Evolutionary conservation across 2,888 invertebrate genomes (phyloP).

Genomic region (Dolomedes plantarius): DNA sequence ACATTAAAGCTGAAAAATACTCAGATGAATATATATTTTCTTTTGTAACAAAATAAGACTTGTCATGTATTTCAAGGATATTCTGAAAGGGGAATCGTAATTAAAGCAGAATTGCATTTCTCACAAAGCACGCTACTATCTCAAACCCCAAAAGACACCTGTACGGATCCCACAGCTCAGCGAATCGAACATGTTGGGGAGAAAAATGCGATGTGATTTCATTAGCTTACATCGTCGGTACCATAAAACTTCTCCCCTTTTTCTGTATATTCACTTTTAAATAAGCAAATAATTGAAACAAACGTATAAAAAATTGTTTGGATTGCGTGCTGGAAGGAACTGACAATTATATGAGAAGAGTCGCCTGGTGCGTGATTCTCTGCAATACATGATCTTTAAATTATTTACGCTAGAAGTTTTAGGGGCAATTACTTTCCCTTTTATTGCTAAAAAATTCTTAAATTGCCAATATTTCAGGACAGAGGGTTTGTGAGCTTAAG

Average conservation of each 20-base stretch:
- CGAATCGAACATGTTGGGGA: neutral
- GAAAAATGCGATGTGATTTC: slow-evolving; percentile 1
- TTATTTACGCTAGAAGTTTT: too few species aligned
- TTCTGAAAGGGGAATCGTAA: neutral
- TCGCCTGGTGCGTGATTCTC: neutral
- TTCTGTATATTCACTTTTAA: neutral
- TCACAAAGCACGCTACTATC: neutral
- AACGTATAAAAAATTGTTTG: neutral
- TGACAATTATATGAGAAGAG: neutral
- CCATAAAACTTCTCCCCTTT: neutral
- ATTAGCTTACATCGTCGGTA: neutral
- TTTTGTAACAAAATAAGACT: neutral
- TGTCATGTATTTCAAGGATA: neutral
- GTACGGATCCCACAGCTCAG: neutral
- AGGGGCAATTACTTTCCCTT: too few species aligned
- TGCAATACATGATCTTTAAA: too few species aligned
- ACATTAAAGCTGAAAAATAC: too few species aligned
- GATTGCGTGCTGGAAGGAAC: neutral
- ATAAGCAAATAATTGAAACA: neutral
- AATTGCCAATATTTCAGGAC: too few species aligned
- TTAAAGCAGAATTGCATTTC: slow-evolving; percentile 1
- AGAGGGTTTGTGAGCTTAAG: too few species aligned
- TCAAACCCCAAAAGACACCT: neutral
- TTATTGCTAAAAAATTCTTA: too few species aligned
- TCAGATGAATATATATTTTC: neutral